These are phyloP conservation scores for Galaxias olidus DNA, from an alignment of 2,797 vertebrate genomes.

Conservation along the genomic window DNA sequence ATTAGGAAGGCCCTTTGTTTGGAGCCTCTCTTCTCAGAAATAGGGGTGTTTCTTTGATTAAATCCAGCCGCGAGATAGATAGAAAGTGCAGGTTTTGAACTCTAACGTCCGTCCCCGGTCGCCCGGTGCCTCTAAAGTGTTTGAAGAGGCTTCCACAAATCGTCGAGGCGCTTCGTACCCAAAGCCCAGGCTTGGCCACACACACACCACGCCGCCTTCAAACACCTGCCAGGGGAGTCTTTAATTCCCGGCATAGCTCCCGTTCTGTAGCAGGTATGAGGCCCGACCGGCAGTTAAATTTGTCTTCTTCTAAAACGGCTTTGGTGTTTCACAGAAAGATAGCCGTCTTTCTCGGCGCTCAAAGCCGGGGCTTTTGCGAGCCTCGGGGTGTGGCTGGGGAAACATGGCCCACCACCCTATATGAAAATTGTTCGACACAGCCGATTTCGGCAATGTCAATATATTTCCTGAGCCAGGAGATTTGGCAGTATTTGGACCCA, in stretches of 20 bases:
- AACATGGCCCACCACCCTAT: not conserved
- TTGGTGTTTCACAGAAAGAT: slow-evolving; percentile 11
- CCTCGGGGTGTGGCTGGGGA: not conserved
- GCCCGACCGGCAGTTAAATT: slow-evolving; percentile 1
- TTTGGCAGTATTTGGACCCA: not conserved
- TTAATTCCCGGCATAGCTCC: not conserved
- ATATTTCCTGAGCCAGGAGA: not conserved
- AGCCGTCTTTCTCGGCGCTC: not conserved
- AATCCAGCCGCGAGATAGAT: slow-evolving; percentile 1
- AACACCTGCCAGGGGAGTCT: slow-evolving; percentile 9
- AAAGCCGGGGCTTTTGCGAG: not conserved
- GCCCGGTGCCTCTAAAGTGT: slow-evolving; percentile 8
- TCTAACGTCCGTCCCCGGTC: slow-evolving; percentile 7
- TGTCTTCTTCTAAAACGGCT: slow-evolving; percentile 2
- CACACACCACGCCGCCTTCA: not conserved
- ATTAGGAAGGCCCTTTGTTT: not conserved
- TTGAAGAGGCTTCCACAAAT: slow-evolving; percentile 5
- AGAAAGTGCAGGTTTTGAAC: slow-evolving; percentile 19
- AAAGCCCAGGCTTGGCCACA: not conserved
- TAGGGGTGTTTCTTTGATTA: not conserved
- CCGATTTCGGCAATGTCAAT: not conserved
- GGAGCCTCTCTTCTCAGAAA: not conserved
- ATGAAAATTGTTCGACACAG: not conserved
- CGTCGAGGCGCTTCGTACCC: not conserved
- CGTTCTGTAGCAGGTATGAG: not conserved